Conservation (phyloP, 2,113 vertebrate genomes). For the Sceloporus tristichus region DNA sequence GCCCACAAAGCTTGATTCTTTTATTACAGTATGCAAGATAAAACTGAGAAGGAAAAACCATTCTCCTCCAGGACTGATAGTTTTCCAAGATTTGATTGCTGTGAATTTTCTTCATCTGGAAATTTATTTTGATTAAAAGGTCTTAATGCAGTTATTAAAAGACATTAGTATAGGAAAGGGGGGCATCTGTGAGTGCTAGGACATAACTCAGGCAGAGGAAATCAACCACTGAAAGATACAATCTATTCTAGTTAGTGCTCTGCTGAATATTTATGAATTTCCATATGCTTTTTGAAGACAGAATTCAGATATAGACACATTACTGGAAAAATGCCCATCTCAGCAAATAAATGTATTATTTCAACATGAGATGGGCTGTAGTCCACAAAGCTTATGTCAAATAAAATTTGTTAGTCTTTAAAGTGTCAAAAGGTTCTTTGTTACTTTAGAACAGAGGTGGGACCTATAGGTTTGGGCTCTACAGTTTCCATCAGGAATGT, state of each 20-base stretch:
- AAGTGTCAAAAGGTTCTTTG: too few species aligned
- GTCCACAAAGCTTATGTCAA: too few species aligned
- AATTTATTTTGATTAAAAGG: not conserved
- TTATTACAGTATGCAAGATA: not conserved
- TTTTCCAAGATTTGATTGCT: constrained; percentile 5
- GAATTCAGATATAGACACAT: too few species aligned
- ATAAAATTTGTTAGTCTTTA: too few species aligned
- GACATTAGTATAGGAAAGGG: constrained; percentile 42
- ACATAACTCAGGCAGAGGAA: not conserved
- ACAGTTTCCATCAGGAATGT: too few species aligned
- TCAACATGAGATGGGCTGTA: not conserved
- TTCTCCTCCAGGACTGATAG: constrained; percentile 32
- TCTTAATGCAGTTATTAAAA: not conserved
- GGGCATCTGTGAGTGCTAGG: not conserved
- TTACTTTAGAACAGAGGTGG: too few species aligned
- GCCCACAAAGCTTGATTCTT: not conserved
- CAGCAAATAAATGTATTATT: not conserved
- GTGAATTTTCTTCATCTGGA: constrained; percentile 3
- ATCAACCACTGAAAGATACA: not conserved
- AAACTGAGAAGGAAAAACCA: not conserved
- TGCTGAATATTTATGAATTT: not conserved
- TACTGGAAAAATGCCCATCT: not conserved
- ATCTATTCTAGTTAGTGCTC: not conserved
- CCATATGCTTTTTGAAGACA: not conserved
- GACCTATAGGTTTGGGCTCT: too few species aligned